phyloP scores from a whole-genome alignment of 2,888 invertebrate genomes.

The Drosophila setosimentum region DNA sequence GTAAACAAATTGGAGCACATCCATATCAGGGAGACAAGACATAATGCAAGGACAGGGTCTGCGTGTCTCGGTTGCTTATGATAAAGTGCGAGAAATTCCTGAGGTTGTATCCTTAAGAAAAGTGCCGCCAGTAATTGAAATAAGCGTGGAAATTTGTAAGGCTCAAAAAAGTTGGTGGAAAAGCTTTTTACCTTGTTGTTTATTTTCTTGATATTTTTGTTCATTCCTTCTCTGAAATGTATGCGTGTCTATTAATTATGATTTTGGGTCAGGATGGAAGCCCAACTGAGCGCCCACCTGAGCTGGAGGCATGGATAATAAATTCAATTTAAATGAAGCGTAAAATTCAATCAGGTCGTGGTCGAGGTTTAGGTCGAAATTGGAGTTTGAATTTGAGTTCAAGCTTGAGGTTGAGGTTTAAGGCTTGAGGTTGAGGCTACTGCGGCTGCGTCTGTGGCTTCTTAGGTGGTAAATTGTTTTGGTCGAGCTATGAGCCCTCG shows the following conservation, averaged over 20 bases:
- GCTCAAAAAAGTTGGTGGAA: slow-evolving; percentile 53
- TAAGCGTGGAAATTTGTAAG: slow-evolving; percentile 76
- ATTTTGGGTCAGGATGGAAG: slow-evolving; percentile 54
- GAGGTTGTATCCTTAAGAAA: slow-evolving; percentile 55
- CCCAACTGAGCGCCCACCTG: slow-evolving; percentile 59
- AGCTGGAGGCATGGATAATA: slow-evolving; percentile 59
- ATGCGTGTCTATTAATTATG: slow-evolving; percentile 76
- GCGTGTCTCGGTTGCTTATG: slow-evolving; percentile 50
- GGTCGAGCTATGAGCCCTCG: slow-evolving; percentile 39
- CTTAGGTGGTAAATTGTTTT: slow-evolving; percentile 78
- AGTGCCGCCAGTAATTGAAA: slow-evolving; percentile 70
- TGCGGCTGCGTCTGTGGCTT: slow-evolving; percentile 72
- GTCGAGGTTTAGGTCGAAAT: slow-evolving; percentile 39
- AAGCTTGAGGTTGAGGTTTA: slow-evolving; percentile 14
- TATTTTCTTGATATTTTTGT: slow-evolving; percentile 4
- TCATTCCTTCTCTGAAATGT: slow-evolving; percentile 42
- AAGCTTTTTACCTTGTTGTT: slow-evolving; percentile 51
- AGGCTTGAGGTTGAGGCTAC: slow-evolving; percentile 42
- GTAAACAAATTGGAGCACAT: slow-evolving; percentile 77
- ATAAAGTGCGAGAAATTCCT: slow-evolving; percentile 74
- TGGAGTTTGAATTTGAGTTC: slow-evolving; percentile 31
- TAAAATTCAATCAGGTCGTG: slow-evolving; percentile 80
- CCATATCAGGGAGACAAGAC: slow-evolving; percentile 61
- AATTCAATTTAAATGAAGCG: slow-evolving; percentile 83
- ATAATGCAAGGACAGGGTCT: slow-evolving; percentile 59